Base-by-base conservation (phyloP, 2,113 vertebrate genomes). In the Periophthalmus modestus region DNA sequence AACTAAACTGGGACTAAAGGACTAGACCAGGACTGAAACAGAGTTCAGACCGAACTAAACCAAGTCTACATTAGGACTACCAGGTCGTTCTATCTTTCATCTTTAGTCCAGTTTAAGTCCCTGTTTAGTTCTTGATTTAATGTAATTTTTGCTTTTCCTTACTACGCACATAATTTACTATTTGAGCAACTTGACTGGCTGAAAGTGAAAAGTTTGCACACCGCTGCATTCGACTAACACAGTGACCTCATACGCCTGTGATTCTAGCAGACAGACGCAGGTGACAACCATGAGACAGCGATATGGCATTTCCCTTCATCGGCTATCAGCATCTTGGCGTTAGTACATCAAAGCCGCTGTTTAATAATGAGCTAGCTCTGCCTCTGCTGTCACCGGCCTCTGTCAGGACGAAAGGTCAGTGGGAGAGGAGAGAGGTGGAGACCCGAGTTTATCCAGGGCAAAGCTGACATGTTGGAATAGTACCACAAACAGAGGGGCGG, bases 221-320 rank as follows among this genome's bases (percentile, higher is more conserved):
- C 36, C 9, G 36, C 48, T 50, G 3, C 48, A n/a, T 33, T 16
- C 33, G 24, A 2, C 24, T 62, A 62, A 65, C 34, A 1, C 52
- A 23, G 2, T 24, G 23, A 52, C 55, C 62, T 61, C 77, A 76
- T 71, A 63, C 43, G 68, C 63, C 71, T 63, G 36, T 15, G 67
- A 43, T 77, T 77, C 72, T 4, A 69, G 82, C 28, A 65, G 1
- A 39, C 75, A 46, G 71, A 50, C 73, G 70, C 21, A 66, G 46
- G 70, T 36, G 21, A 61, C 69, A 74, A 10, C 55, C 62, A 75
- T 83, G 39, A 43, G 71, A 82, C 85, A 81, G 78, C 79, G 85
- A 86, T 85, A 84, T 90, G 88, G 84, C 91, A 92, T 92, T 92
- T 92, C 85, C 82, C 85, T 87, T 88, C 85, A 90, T 88, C 86